phyloP scores from a whole-genome alignment of 2,113 vertebrate species.

The Quiscalus mexicanus region DNA sequence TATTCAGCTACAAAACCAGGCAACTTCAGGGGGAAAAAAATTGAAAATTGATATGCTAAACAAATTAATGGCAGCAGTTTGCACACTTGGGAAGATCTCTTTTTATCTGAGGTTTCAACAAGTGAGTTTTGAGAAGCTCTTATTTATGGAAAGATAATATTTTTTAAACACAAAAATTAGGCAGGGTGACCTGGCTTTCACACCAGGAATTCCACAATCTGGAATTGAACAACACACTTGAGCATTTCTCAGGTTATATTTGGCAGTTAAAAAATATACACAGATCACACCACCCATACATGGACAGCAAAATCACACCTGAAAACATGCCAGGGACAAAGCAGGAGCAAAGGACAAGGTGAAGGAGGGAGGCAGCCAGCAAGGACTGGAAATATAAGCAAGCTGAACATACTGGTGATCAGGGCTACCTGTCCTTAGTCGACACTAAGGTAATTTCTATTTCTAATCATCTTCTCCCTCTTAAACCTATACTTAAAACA shows the following conservation, averaged over 20 bases:
- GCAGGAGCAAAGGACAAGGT: background rate
- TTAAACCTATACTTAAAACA: background rate
- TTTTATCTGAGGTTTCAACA: background rate
- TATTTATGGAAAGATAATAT: background rate
- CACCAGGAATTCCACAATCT: background rate
- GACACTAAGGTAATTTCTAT: background rate
- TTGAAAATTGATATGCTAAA: background rate
- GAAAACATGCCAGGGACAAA: background rate
- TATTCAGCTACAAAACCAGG: background rate
- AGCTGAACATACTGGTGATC: background rate
- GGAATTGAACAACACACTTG: background rate
- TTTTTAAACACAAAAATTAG: background rate
- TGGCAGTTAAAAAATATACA: background rate
- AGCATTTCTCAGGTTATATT: background rate
- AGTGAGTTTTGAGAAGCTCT: background rate
- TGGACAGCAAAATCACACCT: background rate
- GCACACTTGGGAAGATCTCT: background rate
- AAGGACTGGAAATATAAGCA: background rate
- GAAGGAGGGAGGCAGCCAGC: background rate
- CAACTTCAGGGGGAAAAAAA: rapidly evolving
- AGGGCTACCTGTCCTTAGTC: background rate
- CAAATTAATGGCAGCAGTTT: background rate
- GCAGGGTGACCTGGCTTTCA: conserved; percentile 21
- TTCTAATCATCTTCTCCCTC: background rate
- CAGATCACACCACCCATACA: background rate